These are phyloP conservation scores for Elgaria multicarinata DNA, from an alignment of 2,113 vertebrate species.

Conservation along the genomic window DNA sequence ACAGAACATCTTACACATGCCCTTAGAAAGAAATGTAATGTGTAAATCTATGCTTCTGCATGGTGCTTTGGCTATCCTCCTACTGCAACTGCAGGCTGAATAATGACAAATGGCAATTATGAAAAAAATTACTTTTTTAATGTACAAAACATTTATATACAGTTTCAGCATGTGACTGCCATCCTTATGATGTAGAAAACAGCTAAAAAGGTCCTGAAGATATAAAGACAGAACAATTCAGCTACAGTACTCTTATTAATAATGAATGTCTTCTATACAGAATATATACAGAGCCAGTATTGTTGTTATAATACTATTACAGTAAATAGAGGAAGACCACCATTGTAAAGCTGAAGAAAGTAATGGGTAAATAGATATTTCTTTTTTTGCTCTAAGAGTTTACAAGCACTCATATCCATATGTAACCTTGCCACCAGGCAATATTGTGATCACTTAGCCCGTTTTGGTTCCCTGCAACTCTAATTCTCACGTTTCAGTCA, in stretches of 20 bases:
- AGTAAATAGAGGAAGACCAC: constrained; percentile 59
- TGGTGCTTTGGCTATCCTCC: neutral
- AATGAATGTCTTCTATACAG: constrained; percentile 74
- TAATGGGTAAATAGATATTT: constrained; percentile 50
- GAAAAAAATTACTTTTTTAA: constrained; percentile 91
- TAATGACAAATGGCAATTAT: constrained; percentile 70
- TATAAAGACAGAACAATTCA: constrained; percentile 78
- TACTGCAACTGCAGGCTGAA: neutral
- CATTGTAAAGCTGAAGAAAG: constrained; percentile 56
- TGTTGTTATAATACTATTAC: constrained; percentile 61
- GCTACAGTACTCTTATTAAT: constrained; percentile 76
- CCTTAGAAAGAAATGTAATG: neutral
- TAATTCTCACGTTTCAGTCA: constrained; percentile 6
- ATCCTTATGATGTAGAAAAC: constrained; percentile 82
- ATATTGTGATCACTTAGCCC: neutral
- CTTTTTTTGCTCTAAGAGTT: constrained; percentile 24
- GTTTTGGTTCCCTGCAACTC: constrained; percentile 38
- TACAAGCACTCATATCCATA: constrained; percentile 17
- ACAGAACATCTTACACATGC: neutral
- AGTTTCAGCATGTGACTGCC: constrained; percentile 79
- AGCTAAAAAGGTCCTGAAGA: constrained; percentile 81
- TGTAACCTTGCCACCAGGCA: neutral
- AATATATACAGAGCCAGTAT: constrained; percentile 73
- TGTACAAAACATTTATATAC: constrained; percentile 97
- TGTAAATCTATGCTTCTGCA: neutral